Percentiles rank a stretch among this genome's conserved stretches.
Conservation (phyloP, 35 echinoderm and acorn worm genomes). For the Strongylocentrotus purpuratus region DNA sequence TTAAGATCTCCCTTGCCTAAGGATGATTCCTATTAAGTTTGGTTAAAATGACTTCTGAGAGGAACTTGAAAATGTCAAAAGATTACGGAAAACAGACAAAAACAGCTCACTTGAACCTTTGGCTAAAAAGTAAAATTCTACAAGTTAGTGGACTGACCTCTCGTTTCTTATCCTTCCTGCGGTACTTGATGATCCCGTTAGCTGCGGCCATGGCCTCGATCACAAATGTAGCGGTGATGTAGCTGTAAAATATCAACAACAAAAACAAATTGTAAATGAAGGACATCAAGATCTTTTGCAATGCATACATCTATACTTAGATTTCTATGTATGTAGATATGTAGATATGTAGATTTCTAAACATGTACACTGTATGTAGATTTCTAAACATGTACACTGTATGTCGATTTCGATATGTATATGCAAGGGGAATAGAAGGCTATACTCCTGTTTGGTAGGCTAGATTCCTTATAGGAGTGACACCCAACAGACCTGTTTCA, state of each 20-base stretch:
- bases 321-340: neutral
- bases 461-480: too few relatives aligned
- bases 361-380: neutral
- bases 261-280: neutral
- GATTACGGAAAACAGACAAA: too few relatives aligned
- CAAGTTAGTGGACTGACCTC: conserved; percentile 56
- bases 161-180: conserved; percentile 86
- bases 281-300: neutral
- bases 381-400: neutral
- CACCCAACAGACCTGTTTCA: too few relatives aligned
- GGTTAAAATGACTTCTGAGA: too few relatives aligned
- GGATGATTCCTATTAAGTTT: too few relatives aligned
- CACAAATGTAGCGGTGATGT: conserved; percentile 89
- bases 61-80: too few relatives aligned
- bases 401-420: too few relatives aligned
- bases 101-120: too few relatives aligned
- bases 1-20: too few relatives aligned
- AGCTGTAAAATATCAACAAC: conserved; percentile 65
- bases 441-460: too few relatives aligned
- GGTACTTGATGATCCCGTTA: conserved; percentile 86
- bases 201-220: conserved; percentile 94
- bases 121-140: neutral
- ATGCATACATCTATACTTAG: too few relatives aligned
- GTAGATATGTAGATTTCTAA: neutral
- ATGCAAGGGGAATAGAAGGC: too few relatives aligned